phyloP scores from a whole-genome alignment of 2,113 vertebrate species.

The Typhlomys cinereus region DNA sequence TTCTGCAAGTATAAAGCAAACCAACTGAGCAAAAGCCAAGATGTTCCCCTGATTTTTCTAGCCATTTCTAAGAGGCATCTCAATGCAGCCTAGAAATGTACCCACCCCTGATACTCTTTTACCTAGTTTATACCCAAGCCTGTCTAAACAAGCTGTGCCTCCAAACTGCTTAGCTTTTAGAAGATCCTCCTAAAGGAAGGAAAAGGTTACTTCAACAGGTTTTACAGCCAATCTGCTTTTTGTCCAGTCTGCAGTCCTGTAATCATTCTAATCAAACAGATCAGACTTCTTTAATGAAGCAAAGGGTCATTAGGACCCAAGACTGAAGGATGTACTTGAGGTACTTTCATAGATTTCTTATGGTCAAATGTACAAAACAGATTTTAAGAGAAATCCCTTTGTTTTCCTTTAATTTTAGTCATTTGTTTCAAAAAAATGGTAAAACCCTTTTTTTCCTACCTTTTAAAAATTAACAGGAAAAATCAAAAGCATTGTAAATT shows the following conservation, averaged over 20 bases:
- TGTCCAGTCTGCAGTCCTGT: not conserved
- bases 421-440: constrained; percentile 4
- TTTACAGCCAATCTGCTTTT: constrained; percentile 30
- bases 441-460: not conserved
- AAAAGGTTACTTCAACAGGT: not conserved
- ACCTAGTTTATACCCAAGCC: not conserved
- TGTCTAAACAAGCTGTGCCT: constrained; percentile 39
- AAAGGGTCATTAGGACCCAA: not conserved
- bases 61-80: not conserved
- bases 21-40: constrained; percentile 12
- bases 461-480: constrained; percentile 25
- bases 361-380: constrained; percentile 35
- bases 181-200: constrained; percentile 23
- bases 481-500: not conserved
- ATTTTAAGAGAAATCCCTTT: constrained; percentile 30
- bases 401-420: constrained; percentile 35
- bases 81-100: not conserved
- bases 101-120: not conserved
- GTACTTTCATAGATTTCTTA: not conserved
- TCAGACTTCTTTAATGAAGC: not conserved
- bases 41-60: not conserved
- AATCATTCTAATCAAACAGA: constrained; percentile 14
- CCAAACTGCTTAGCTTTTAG: constrained; percentile 49
- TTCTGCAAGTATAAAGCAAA: constrained; percentile 25
- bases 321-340: not conserved